Evolutionary conservation across 2,797 vertebrate genomes (phyloP).

Genomic region (Dendrocincla tyrannina): DNA sequence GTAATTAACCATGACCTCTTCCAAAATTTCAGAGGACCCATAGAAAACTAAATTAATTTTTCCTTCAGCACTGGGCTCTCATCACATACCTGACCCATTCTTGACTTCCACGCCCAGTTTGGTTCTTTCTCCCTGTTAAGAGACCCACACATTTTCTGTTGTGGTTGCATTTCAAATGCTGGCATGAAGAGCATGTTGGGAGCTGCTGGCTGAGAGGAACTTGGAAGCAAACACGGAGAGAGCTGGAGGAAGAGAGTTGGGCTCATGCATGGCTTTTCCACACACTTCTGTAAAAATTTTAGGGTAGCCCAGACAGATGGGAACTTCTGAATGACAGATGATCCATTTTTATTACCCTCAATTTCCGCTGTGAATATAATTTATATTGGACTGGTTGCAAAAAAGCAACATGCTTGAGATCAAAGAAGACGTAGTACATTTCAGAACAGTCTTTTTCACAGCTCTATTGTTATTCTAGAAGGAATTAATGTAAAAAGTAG

Average conservation of each 20-base stretch:
- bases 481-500: not conserved
- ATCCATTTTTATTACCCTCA: slow-evolving; percentile 17
- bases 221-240: not conserved
- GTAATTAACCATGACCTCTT: not conserved
- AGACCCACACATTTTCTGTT: not conserved
- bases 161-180: not conserved
- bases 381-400: not conserved
- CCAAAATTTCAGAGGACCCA: not conserved
- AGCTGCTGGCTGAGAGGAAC: not conserved
- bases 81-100: not conserved
- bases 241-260: not conserved
- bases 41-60: not conserved
- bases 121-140: not conserved
- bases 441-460: not conserved
- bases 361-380: not conserved
- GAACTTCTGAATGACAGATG: not conserved
- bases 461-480: not conserved
- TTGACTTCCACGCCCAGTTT: not conserved
- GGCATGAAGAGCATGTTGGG: accelerated
- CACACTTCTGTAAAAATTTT: not conserved
- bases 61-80: not conserved
- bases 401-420: not conserved
- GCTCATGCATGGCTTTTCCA: not conserved
- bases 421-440: not conserved
- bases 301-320: not conserved